These are phyloP conservation scores for Ceramica pisi DNA, from an alignment of 2,888 invertebrate species.

Conservation along the genomic window DNA sequence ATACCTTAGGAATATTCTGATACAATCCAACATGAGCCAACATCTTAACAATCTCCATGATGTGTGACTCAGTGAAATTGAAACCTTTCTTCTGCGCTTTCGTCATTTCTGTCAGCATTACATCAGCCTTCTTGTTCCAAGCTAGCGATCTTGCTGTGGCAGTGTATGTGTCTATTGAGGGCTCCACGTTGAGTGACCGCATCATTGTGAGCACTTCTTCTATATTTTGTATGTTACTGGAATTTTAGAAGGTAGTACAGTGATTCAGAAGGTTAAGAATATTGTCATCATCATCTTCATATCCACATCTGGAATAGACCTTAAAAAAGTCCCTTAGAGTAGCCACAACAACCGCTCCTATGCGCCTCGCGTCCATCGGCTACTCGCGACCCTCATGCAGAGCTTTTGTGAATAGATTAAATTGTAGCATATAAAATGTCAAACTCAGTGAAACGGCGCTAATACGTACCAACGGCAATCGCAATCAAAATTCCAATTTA, in stretches of 20 bases:
- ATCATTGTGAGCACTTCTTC: slow-evolving; percentile 90
- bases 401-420: too few relatives aligned
- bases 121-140: slow-evolving; percentile 81
- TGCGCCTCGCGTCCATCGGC: too few relatives aligned
- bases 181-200: slow-evolving; percentile 88
- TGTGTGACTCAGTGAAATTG: slow-evolving; percentile 81
- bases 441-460: too few relatives aligned
- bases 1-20: slow-evolving; percentile 77
- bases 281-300: too few relatives aligned
- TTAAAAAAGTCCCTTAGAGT: too few relatives aligned
- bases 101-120: slow-evolving; percentile 79
- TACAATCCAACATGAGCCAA: slow-evolving; percentile 76
- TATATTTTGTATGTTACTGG: slow-evolving; percentile 82
- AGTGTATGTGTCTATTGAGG: slow-evolving; percentile 87
- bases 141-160: slow-evolving; percentile 88
- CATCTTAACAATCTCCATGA: slow-evolving; percentile 88
- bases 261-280: too few relatives aligned
- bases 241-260: slow-evolving; percentile 58
- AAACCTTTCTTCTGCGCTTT: slow-evolving; percentile 75
- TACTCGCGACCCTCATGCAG: too few relatives aligned
- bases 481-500: too few relatives aligned
- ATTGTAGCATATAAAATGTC: too few relatives aligned
- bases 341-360: too few relatives aligned
- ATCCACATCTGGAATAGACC: too few relatives aligned
- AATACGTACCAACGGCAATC: too few relatives aligned